Conservation (phyloP, 2,113 vertebrate genomes). For the Bungarus multicinctus region DNA sequence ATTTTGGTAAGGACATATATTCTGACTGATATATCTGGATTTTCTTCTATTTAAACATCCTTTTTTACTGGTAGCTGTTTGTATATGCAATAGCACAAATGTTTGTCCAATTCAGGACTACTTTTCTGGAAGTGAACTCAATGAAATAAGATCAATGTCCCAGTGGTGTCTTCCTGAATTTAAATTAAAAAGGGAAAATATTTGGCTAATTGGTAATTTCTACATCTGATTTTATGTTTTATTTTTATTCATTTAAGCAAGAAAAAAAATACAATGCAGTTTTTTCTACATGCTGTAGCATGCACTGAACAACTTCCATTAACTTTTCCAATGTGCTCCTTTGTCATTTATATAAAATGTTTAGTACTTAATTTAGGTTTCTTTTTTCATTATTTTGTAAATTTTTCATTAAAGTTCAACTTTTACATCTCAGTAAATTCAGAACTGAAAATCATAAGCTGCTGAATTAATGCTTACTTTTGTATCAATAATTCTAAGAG, state of each 20-base stretch:
- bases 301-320: neutral
- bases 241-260: neutral
- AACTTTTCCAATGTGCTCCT: neutral
- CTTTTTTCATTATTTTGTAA: slow-evolving; percentile 5
- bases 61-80: neutral
- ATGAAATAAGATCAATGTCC: neutral
- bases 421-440: neutral
- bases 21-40: neutral
- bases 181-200: neutral
- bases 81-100: neutral
- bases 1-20: no score
- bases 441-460: neutral
- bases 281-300: neutral
- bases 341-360: neutral
- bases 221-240: neutral
- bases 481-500: no score
- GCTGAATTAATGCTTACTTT: neutral
- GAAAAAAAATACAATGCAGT: neutral
- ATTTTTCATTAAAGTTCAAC: neutral
- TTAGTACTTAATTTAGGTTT: neutral
- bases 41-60: neutral
- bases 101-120: neutral
- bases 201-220: neutral
- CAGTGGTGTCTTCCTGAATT: neutral
- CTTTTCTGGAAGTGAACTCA: neutral